phyloP scores from a whole-genome alignment of 1,140 invertebrate species.

The Teleopsis dalmanni region DNA sequence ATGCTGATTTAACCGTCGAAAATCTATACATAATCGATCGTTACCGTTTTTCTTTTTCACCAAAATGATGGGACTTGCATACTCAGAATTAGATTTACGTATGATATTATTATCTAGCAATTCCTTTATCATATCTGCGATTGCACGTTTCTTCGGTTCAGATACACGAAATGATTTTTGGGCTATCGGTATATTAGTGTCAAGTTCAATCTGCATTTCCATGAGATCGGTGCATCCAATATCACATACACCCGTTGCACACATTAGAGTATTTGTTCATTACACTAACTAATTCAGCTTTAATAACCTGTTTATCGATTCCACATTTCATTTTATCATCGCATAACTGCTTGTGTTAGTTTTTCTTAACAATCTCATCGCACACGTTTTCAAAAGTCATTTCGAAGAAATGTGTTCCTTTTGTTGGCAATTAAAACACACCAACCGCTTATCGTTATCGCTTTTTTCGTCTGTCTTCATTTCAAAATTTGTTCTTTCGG shows the following conservation, averaged over 20 bases:
- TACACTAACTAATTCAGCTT: not conserved
- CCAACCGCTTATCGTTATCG: no score
- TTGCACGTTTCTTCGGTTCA: conserved; percentile 1
- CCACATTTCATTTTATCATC: no score
- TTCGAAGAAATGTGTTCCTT: no score
- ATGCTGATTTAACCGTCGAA: conserved; percentile 42
- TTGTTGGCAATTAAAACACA: no score
- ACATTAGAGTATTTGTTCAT: not conserved
- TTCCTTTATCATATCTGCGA: conserved; percentile 14
- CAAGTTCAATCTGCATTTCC: conserved; percentile 5
- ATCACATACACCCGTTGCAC: not conserved
- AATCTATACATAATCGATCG: conserved; percentile 39
- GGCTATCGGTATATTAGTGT: not conserved
- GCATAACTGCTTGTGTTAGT: no score
- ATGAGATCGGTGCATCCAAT: not conserved
- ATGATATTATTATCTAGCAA: conserved; percentile 20
- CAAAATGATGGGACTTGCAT: conserved; percentile 45
- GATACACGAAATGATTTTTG: conserved; percentile 8
- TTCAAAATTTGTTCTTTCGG: no score
- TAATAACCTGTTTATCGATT: no score
- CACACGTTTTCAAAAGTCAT: no score
- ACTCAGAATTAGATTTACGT: conserved; percentile 20
- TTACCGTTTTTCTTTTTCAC: conserved; percentile 31
- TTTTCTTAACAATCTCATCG: no score
- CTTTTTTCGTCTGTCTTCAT: no score